These are phyloP conservation scores for Pelmatolapia mariae DNA, from an alignment of 2,113 vertebrate species.

Conservation along the genomic window DNA sequence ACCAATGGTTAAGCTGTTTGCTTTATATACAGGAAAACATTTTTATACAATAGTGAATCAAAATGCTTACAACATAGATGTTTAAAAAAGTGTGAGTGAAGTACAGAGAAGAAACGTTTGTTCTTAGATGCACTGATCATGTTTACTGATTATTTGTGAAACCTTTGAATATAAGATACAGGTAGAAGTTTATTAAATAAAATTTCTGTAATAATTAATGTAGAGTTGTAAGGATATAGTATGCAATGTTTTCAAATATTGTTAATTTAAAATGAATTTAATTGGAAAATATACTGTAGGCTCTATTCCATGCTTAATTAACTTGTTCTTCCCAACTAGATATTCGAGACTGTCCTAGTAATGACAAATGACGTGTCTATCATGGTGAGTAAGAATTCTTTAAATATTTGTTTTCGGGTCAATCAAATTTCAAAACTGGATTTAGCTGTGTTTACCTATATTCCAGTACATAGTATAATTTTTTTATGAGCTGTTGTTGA, in stretches of 20 bases:
- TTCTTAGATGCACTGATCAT: neutral
- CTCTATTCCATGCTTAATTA: neutral
- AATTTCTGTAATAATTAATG: neutral
- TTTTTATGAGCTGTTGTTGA: too few species aligned
- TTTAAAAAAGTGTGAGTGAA: neutral
- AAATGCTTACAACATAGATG: neutral
- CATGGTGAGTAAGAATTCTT: neutral
- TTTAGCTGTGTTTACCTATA: too few species aligned
- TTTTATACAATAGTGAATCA: neutral
- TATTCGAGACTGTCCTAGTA: neutral
- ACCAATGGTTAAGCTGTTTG: neutral
- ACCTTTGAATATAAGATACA: neutral
- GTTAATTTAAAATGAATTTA: neutral
- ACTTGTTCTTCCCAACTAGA: neutral
- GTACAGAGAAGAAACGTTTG: neutral
- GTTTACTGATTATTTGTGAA: neutral
- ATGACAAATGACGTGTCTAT: rapidly evolving
- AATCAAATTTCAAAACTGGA: too few species aligned
- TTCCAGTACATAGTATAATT: too few species aligned
- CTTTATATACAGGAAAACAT: neutral
- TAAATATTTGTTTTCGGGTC: neutral
- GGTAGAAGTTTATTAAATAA: neutral
- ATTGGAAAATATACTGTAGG: neutral
- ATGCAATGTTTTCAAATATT: neutral
- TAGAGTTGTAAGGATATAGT: neutral